phyloP scores from a whole-genome alignment of 2,888 invertebrate genomes.

The Flexamia atlantica region DNA sequence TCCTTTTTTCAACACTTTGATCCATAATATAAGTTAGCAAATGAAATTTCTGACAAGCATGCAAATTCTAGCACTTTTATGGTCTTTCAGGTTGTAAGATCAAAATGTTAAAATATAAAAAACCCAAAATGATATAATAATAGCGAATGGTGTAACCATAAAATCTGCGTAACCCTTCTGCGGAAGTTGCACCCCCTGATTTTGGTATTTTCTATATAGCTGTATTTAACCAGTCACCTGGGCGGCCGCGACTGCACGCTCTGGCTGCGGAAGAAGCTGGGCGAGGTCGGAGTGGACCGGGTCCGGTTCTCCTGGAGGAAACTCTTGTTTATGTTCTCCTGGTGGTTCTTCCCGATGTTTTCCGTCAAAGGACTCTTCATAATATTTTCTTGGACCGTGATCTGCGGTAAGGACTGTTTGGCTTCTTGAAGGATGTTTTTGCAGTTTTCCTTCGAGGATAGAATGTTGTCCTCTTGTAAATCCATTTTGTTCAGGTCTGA shows the following conservation, averaged over 20 bases:
- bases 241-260: slow-evolving; percentile 26
- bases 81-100: no score
- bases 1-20: no score
- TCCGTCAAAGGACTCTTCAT: neutral
- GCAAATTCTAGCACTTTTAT: no score
- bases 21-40: no score
- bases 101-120: no score
- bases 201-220: no score
- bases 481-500: slow-evolving; percentile 42
- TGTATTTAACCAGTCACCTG: no score
- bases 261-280: slow-evolving; percentile 62
- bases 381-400: neutral
- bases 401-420: slow-evolving; percentile 4
- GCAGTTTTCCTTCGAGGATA: slow-evolving; percentile 41
- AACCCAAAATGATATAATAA: no score
- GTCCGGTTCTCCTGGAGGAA: slow-evolving; percentile 45
- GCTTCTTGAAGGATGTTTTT: neutral
- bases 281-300: slow-evolving; percentile 65
- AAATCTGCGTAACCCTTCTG: no score
- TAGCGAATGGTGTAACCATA: no score
- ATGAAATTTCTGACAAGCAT: no score
- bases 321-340: slow-evolving; percentile 18
- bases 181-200: no score
- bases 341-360: neutral
- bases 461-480: slow-evolving; percentile 7